Evolutionary conservation across 2,113 vertebrate species (phyloP), one percentile per base, ranked within the genome.

Genomic region (Meleagris gallopavo): DNA sequence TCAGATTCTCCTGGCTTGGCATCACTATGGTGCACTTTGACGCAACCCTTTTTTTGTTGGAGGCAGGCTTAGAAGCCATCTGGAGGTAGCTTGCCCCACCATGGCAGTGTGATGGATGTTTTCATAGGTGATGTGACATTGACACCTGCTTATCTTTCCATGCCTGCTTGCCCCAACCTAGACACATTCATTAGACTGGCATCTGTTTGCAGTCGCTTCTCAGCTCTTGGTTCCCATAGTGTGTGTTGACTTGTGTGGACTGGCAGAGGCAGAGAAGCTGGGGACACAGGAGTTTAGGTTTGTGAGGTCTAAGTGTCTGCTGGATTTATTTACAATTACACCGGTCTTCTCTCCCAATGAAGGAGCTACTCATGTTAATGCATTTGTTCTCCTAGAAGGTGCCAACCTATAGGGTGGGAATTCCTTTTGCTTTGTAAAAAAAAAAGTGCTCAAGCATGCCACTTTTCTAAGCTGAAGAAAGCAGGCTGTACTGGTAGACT

Each of bases 191-290:
- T 97, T 96, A 97, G 88, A 65, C 89, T 30, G 30, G 88, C 97
- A 95, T 97, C 97, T 98, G 97, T 95, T 94, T 97, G 93, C 88
- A 91, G 52, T 83, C 95, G 90, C 86, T 95, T 83, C 93, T 90
- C 72, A 36, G 94, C 89, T 97, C 94, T 90, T 97, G 93, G 89
- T 97, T 96, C 95, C 95, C 66, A 24, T 60, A 71, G 67, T 64
- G 34, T 45, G 65, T 29, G 2, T 55, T 6, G 54, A 91, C 86
- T n/a, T 62, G 50, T 72, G 78, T 21, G 82, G 85, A 80, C 89
- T 92, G 95, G 76, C 65, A 86, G 86, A 77, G 83, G 13, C 32
- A 82, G 73, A 85, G 88, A 89, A 83, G 70, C 79, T 64, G 92
- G 73, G 77, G 73, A 76, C 22, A 45, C 60, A 90, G 79, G 92